phyloP scores from a whole-genome alignment of 2,797 vertebrate genomes.

The Muscicapa comitata region DNA sequence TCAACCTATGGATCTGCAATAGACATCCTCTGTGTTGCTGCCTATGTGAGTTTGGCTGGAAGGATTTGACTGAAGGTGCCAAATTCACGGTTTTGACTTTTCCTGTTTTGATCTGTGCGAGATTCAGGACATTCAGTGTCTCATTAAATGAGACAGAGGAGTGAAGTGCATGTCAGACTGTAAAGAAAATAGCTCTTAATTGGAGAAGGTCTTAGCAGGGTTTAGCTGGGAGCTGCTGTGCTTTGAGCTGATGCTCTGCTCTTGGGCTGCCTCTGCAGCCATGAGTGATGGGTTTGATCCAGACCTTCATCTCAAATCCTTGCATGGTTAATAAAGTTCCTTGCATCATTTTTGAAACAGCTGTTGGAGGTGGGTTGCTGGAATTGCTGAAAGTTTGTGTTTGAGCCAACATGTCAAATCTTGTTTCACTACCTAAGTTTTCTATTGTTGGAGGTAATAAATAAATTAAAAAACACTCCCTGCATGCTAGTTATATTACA shows the following conservation, averaged over 20 bases:
- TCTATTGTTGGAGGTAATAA: not conserved
- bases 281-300: not conserved
- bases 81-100: not conserved
- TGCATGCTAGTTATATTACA: not conserved
- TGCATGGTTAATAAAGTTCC: not conserved
- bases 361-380: not conserved
- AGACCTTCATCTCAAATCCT: not conserved
- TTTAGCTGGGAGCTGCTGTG: not conserved
- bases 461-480: not conserved
- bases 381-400: not conserved
- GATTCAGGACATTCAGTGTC: not conserved
- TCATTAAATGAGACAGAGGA: not conserved
- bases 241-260: not conserved
- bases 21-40: not conserved
- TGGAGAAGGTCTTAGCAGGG: not conserved
- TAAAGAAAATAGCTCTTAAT: not conserved
- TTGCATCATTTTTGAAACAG: not conserved
- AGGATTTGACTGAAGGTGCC: not conserved
- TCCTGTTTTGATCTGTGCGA: not conserved
- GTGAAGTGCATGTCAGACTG: not conserved
- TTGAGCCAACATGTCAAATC: not conserved
- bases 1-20: not conserved
- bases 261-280: not conserved
- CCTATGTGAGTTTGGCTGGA: fast-evolving
- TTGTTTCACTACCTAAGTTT: not conserved